phyloP scores from a whole-genome alignment of 2,113 vertebrate genomes.

The Forbesichthys papilliferus region DNA sequence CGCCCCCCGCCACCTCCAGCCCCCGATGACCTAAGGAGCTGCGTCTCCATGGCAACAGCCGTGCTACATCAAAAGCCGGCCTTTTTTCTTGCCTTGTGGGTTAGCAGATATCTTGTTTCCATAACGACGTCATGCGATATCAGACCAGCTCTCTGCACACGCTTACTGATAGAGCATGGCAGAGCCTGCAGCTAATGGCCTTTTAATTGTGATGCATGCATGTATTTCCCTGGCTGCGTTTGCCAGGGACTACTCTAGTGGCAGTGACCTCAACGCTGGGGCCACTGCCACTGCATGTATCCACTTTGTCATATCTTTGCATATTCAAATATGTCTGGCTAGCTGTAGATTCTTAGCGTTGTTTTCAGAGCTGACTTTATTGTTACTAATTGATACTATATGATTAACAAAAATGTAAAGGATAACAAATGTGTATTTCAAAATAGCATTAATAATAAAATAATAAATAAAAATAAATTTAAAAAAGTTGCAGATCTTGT shows the following conservation, averaged over 20 bases:
- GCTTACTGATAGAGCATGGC: conserved; percentile 7
- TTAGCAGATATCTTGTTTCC: conserved; percentile 53
- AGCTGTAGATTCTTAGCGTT: conserved; percentile 1
- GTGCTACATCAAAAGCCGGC: conserved; percentile 33
- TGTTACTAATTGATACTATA: conserved; percentile 12
- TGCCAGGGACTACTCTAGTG: conserved; percentile 7
- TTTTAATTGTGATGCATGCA: conserved; percentile 12
- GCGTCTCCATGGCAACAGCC: conserved; percentile 66
- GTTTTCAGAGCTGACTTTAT: conserved; percentile 2
- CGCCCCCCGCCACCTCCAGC: conserved; percentile 1
- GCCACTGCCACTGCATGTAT: conserved; percentile 9
- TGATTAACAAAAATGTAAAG: background rate
- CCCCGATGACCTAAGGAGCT: conserved; percentile 49
- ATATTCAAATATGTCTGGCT: conserved; percentile 47
- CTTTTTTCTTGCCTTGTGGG: conserved; percentile 53
- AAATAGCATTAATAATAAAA: no score
- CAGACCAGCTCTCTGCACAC: conserved; percentile 3
- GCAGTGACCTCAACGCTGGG: conserved; percentile 32
- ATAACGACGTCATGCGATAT: conserved; percentile 58
- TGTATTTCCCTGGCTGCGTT: conserved; percentile 21
- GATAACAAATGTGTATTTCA: background rate
- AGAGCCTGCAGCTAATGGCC: conserved; percentile 14
- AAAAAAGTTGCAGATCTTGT: conserved; percentile 15
- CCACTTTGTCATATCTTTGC: conserved; percentile 33
- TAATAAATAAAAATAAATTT: no score